Conservation (phyloP, 2,888 invertebrate genomes). For the Anagyrus pseudococci region DNA sequence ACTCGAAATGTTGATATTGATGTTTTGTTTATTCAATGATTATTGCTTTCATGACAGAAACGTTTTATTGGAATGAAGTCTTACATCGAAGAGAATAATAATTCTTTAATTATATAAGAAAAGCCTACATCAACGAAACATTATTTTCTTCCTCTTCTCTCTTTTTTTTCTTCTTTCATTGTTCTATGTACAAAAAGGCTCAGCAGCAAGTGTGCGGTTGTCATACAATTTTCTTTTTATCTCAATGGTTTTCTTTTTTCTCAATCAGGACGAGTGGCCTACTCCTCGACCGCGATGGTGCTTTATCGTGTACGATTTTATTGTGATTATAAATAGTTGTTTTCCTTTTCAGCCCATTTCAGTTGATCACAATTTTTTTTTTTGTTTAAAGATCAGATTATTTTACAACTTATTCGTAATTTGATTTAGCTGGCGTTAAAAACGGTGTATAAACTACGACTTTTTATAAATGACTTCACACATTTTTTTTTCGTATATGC, state of each 20-base stretch:
- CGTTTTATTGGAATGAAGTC: constrained; percentile 25
- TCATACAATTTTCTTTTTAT: no score
- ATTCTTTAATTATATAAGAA: no score
- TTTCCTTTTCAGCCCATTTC: no score
- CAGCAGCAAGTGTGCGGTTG: constrained; percentile 20
- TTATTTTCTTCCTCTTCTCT: neutral
- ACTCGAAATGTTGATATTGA: no score
- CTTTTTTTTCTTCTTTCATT: constrained; percentile 9
- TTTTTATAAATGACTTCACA: neutral
- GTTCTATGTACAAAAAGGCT: constrained; percentile 36
- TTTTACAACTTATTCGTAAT: constrained; percentile 13
- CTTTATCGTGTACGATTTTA: no score
- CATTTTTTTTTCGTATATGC: no score
- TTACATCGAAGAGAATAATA: no score
- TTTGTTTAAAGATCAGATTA: constrained; percentile 4
- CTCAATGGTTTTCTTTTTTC: no score
- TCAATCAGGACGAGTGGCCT: no score
- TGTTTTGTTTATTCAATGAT: neutral
- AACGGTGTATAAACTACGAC: neutral
- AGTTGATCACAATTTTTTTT: neutral
- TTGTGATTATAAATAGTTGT: no score
- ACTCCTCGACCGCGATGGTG: no score
- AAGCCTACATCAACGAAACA: no score
- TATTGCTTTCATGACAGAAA: neutral
- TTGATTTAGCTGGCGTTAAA: constrained; percentile 6